Evolutionary conservation across 1,140 invertebrate species (phyloP), one percentile per base, ranked within the genome.

Genomic region (Condylostylus longicornis): DNA sequence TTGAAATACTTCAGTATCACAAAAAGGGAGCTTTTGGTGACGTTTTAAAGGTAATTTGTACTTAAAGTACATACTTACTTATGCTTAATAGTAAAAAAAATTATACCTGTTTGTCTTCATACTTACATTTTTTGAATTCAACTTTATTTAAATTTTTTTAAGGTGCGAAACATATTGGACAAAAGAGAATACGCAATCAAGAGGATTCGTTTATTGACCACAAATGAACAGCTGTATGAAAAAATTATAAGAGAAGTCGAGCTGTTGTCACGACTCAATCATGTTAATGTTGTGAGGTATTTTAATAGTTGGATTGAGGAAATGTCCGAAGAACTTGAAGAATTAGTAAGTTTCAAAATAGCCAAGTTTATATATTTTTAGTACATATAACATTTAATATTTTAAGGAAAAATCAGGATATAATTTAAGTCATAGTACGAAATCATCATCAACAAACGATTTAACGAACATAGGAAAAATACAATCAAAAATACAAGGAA

Each of bases 281-380:
- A 98, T 66, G 93, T 98, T 63, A 97, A 98, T 69, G 88, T 98
- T 15, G 94, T 98, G 2, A 70, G 93, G 4, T 97, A 98, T 63
- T 97, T 85, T 61, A 91, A 90, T 59, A 93, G 93, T 0, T 98
- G 94, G 94, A 91, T 96, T 35, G 94, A 97, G 61, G 79, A 66
- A 33, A 70, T 72, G 4, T 66, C 56, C 17, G 50, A 52, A 0
- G 53, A 59, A 47, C 44, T 49, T 0, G 52, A 43, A 3, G 54
- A 58, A 33, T 44, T 54, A 44, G 42, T 33, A n/a, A 27, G 30
- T n/a, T n/a, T n/a, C n/a, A n/a, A n/a, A n/a, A n/a, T n/a, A n/a
- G n/a, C n/a, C 3, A 12, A 7, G 21, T 10, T 19, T 33, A 5
- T n/a, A 19, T 33, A 17, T 5, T 3, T n/a, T 10, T 2, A 19